Conservation (phyloP, 1,140 invertebrate species). For the Muscidifurax raptorellus region DNA sequence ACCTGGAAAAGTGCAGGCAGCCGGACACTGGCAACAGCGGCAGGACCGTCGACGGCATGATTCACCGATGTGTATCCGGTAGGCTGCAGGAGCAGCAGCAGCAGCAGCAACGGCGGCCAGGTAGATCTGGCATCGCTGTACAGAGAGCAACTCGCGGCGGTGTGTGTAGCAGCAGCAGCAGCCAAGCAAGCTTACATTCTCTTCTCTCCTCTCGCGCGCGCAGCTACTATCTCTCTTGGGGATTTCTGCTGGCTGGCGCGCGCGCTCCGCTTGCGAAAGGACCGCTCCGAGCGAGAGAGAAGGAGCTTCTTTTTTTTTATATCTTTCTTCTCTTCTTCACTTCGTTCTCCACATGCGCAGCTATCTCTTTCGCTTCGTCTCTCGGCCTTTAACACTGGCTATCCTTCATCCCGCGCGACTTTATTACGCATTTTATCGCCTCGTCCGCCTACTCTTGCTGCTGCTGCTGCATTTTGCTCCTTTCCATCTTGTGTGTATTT, state of each 20-base stretch:
- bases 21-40: conserved; percentile 18
- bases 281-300: conserved; percentile 16
- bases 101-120: neutral
- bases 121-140: conserved; percentile 62
- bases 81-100: conserved; percentile 5
- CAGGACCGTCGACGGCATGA: conserved; percentile 54
- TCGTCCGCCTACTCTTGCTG: neutral
- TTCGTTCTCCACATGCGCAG: conserved; percentile 12
- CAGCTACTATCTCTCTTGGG: conserved; percentile 24
- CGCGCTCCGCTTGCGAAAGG: conserved; percentile 30
- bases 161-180: neutral
- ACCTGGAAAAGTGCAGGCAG: conserved; percentile 19
- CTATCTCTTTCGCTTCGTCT: neutral
- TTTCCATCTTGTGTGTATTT: neutral
- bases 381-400: neutral
- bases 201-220: conserved; percentile 14
- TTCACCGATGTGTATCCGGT: conserved; percentile 56
- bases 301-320: conserved; percentile 9
- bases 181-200: neutral
- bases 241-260: conserved; percentile 31
- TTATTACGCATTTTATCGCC: conserved; percentile 11
- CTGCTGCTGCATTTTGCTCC: neutral
- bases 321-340: neutral
- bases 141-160: conserved; percentile 36
- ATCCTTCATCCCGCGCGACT: neutral